Conservation (phyloP, 2,888 invertebrate species). For the Urechis unicinctus region DNA sequence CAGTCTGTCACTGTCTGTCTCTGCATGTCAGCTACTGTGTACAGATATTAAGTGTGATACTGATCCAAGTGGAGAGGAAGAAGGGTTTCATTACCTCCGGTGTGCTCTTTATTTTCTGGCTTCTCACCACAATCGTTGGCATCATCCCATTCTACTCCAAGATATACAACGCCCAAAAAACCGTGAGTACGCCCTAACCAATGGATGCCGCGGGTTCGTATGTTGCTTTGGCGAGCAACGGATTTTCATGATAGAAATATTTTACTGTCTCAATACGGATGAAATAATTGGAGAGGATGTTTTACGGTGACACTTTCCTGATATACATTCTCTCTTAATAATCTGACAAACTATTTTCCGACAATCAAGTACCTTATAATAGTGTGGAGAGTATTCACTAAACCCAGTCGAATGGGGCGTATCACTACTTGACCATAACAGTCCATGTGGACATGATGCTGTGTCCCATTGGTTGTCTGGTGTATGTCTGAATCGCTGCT, state of each 20-base stretch:
- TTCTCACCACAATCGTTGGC: slow-evolving; percentile 28
- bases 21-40: slow-evolving; percentile 6
- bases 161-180: neutral
- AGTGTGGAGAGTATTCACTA: too few species aligned
- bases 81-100: slow-evolving; percentile 43
- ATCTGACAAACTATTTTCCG: too few species aligned
- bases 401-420: too few species aligned
- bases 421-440: too few species aligned
- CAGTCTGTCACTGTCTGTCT: neutral
- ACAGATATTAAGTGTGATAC: slow-evolving; percentile 33
- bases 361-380: too few species aligned
- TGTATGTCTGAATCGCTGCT: too few species aligned
- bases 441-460: too few species aligned
- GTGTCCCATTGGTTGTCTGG: too few species aligned
- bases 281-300: neutral
- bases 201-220: neutral
- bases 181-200: neutral
- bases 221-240: too few species aligned
- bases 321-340: neutral
- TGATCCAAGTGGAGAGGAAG: slow-evolving; percentile 36
- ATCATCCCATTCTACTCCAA: slow-evolving; percentile 39
- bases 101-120: slow-evolving; percentile 41
- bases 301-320: neutral
- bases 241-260: too few species aligned
- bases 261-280: too few species aligned